Base-by-base conservation (phyloP, 2,888 invertebrate genomes). In the Ophion ventricosus region DNA sequence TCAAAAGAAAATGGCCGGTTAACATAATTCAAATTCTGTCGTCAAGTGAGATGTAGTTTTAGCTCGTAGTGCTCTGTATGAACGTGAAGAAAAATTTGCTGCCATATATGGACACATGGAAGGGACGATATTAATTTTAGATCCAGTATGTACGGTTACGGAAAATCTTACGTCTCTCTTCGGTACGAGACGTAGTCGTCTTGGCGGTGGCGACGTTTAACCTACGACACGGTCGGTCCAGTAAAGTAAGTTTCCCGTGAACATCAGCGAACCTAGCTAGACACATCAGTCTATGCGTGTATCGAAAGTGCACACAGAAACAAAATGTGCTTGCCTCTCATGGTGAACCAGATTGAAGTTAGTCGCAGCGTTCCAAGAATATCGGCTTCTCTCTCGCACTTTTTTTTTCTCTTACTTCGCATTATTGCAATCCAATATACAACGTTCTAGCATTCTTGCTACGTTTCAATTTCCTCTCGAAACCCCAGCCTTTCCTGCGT, bases 381-480 rank as follows among this genome's bases (percentile, higher is more conserved):
- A 69, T 74, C 77, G 72, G 64, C 35, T 17, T 40, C 57, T 23
- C 35, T 35, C 63, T 54, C 63, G 23, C 64, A 7, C 10, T 29
- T 17, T 64, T 66, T 59, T 49, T 67, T 23, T 67, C 57, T 57
- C 66, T 61, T 29, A 59, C 70, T 78, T 70, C 57, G 74, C 77
- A 80, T 83, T 85, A 87, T 85, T 85, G 85, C 86, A 84, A 84
- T 85, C 67, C 86, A 84, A 87, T 87, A 85, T 87, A 87, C 84
- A 87, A 85, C 85, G 79, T 82, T 87, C 84, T 79, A 72, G 77
- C 72, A 79, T 57, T 79, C 84, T 70, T 80, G 85, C 79, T 87
- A 85, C 86, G 80, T 87, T 87, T 87, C 86, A 85, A 87, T 87
- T 87, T 85, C 84, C 80, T 75, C 75, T 66, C 79, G 79, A 81